Evolutionary conservation across 2,797 vertebrate genomes (phyloP), one percentile per base, ranked within the genome.

Genomic region (Poliocrania exsul): DNA sequence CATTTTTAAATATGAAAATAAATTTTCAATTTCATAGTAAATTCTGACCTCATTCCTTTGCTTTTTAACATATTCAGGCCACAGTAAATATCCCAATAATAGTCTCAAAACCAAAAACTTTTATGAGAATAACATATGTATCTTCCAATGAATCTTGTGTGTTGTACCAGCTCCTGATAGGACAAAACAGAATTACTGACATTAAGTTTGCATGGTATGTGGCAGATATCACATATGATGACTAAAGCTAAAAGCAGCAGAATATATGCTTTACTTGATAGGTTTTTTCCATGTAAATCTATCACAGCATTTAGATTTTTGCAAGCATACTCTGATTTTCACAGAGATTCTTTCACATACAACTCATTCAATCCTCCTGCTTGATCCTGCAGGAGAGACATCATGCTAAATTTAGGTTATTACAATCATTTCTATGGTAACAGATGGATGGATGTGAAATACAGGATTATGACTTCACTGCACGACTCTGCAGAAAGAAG

Each of bases 401-500:
- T 85, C 50, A 33, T 86, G 96, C 91, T 95, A 96, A 94, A 97
- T 96, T 97, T 96, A 97, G 90, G 84, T 85, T 96, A 96, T 96
- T 95, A 95, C 95, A 96, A 97, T 97, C 94, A 96, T 97, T 97
- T 94, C 96, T 94, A 96, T 93, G 95, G 91, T 96, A 97, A 96
- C 96, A 96, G 96, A 96, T 96, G 93, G 95, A 96, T 93, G 91
- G 95, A 96, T 93, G 91, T 95, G 93, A 96, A 95, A 96, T 90
- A 95, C 86, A 96, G 94, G 94, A 97, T 95, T 97, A 93, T 94
- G 94, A 96, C 95, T 96, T 96, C 94, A 96, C 87, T 92, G 91
- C 92, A 94, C 88, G 78, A 92, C 91, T 95, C 93, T 86, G 86
- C 93, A 96, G 95, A 93, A 92, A 91, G 61, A 93, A 96, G 69